Base-by-base conservation (phyloP, 2,888 invertebrate species). In the Ypsolopha sequella region DNA sequence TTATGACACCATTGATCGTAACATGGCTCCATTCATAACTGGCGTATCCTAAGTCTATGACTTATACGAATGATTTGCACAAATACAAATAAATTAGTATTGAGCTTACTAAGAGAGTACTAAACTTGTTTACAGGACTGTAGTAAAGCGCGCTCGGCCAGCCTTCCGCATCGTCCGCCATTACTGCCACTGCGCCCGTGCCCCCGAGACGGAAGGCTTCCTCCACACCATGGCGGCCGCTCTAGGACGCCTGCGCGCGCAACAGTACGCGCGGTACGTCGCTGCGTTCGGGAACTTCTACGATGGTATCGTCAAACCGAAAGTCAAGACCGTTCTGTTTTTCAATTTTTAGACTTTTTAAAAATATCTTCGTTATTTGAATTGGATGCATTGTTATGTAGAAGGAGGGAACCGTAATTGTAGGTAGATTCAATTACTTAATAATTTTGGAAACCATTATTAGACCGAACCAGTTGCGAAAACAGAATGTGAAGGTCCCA, bases 261-360 rank as follows among this genome's bases (percentile, higher is more conserved):
- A 62, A 38, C 65, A 65, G 11, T 70, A 64, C 64, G 60, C 66
- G 51, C 80, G 76, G 48, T 74, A 74, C 60, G 55, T 80, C 44
- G 66, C 62, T 52, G 65, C 68, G 33, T 58, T 75, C 54, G 77
- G 79, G 54, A 65, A 76, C 60, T 76, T 82, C 68, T 85, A 85
- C 65, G 65, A 67, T 52, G 73, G 72, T 56, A 69, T 80, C 45
- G 68, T 86, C 53, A 70, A 73, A 51, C 84, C 84, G 10, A 69
- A 66, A 46, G 64, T 85, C 7, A 62, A 74, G 52, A 80, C 75
- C 65, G 76, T 80, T 48, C 64, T 82, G 66, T 73, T 80, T 63
- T 75, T 82, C 62, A 76, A 82, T 55, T 82, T 82, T 58, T 82
- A 69, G 60, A 55, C 48, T 58, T 55, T n/a, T 55, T 51, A 52